Conservation (phyloP, 2,797 vertebrate genomes). For the Sebastes oblongus region DNA sequence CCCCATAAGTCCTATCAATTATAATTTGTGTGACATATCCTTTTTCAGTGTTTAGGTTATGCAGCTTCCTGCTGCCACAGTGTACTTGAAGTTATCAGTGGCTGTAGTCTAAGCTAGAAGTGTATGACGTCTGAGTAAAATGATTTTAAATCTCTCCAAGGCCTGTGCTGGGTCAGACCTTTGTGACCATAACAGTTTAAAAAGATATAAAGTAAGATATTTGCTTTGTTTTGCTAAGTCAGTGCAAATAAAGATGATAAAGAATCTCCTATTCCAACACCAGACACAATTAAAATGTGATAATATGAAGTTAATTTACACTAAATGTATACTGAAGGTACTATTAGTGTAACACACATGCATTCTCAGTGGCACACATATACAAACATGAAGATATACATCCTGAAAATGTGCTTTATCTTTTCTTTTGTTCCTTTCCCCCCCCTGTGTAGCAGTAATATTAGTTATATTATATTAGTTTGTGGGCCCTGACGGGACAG, state of each 20-base stretch:
- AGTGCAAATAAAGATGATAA: no score
- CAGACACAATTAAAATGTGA: background rate
- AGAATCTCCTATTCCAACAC: background rate
- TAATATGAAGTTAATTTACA: background rate
- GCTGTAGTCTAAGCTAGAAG: conserved; percentile 81
- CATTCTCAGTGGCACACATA: background rate
- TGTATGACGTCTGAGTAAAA: conserved; percentile 73
- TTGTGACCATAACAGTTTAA: conserved; percentile 46
- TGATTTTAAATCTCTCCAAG: conserved; percentile 80
- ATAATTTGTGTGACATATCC: conserved; percentile 70
- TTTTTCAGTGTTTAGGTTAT: conserved; percentile 73
- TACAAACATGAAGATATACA: background rate
- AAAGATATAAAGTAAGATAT: conserved; percentile 32
- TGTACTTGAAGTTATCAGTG: conserved; percentile 80
- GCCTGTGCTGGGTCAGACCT: conserved; percentile 58
- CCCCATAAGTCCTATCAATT: conserved; percentile 51
- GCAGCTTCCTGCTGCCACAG: conserved; percentile 60
- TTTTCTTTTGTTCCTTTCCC: conserved; percentile 2
- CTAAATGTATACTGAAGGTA: background rate
- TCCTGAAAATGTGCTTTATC: background rate
- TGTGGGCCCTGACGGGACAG: conserved; percentile 32
- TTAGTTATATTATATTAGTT: background rate
- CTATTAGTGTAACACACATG: background rate
- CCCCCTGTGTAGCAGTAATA: conserved; percentile 23
- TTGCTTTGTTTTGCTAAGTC: conserved; percentile 22